Evolutionary conservation across 2,888 invertebrate genomes (phyloP).

Genomic region (Leucozona laternaria): DNA sequence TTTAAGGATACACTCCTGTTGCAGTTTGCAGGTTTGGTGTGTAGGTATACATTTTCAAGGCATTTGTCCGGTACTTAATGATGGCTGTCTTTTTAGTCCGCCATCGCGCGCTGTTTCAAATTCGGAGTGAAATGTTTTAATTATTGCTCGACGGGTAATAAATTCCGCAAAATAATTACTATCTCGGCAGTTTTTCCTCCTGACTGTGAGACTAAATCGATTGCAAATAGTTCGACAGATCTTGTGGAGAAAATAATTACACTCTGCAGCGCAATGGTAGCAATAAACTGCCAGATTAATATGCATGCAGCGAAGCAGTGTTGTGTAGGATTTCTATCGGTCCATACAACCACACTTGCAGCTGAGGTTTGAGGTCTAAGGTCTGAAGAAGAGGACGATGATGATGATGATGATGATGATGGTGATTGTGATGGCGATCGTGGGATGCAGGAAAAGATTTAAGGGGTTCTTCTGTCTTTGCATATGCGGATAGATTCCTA

Average conservation of each 20-base stretch:
- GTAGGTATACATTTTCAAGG: constrained; percentile 17
- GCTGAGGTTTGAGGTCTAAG: no score
- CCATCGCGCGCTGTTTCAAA: constrained; percentile 40
- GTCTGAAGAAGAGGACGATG: no score
- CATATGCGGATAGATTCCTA: constrained; percentile 4
- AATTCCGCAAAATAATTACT: constrained; percentile 67
- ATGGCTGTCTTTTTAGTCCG: constrained; percentile 15
- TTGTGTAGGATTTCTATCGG: constrained; percentile 62
- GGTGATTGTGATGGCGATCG: constrained; percentile 19
- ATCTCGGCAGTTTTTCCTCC: constrained; percentile 19
- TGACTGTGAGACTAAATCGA: constrained; percentile 57
- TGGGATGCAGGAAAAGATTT: constrained; percentile 43
- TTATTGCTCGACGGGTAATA: constrained; percentile 73
- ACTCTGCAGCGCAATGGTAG: constrained; percentile 46
- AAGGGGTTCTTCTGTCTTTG: constrained; percentile 27
- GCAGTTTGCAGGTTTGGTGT: constrained; percentile 22
- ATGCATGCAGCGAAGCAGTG: constrained; percentile 52
- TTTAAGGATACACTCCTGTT: constrained; percentile 47
- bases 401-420: constrained; percentile 10
- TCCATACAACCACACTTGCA: neutral
- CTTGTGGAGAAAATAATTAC: constrained; percentile 62
- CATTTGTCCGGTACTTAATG: constrained; percentile 30
- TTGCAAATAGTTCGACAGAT: constrained; percentile 55
- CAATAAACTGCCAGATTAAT: constrained; percentile 72
- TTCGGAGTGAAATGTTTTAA: constrained; percentile 74